Base-by-base conservation (phyloP, 2,113 vertebrate genomes). In the Calidris pugnax region DNA sequence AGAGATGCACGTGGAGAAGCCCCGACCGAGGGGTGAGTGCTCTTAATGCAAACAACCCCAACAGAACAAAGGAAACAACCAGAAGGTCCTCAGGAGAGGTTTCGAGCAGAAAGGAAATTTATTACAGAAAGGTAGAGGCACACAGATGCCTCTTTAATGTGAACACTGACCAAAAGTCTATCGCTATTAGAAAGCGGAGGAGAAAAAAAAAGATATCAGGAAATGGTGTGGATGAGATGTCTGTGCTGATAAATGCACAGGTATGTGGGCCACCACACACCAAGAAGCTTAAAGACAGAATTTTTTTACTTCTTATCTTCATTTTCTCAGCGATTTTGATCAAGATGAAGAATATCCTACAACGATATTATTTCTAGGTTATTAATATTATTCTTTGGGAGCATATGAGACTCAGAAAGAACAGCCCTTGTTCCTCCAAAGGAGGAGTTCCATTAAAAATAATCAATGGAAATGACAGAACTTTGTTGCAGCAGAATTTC, bases 1-100 rank as follows among this genome's bases (percentile, higher is more conserved):
- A 39, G 24, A 41, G 30, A 51, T 6, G 17, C 39, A 64, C 4
- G 0, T 0, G 3, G 73, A 51, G 37, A 59, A 74, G 8, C 2
- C 2, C 35, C 30, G 60, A 18, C 26, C 13, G 9, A 82, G 20
- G 55, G 23, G 12, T 5, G 30, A 76, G 33, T 11, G 9, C n/a
- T 47, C 24, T 23, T 63, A 68, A 33, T 10, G 12, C 51, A 71
- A 75, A 50, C 55, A 37, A 37, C 66, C 11, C 11, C 30, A 57
- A 19, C 5, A 14, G 20, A 41, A 47, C 35, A 51, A 62, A n/a
- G 19, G 60, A 15, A 89, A 48, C n/a, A n/a, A 30, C 19, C 43
- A 78, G 47, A 50, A 16, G 37, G 48, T 30, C 16, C 72, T 30
- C 23, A 22, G 39, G 62, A 62, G 13, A 21, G 6, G 33, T 35